Base-by-base conservation (phyloP, 2,888 invertebrate species). In the Ceratothoa steindachneri region DNA sequence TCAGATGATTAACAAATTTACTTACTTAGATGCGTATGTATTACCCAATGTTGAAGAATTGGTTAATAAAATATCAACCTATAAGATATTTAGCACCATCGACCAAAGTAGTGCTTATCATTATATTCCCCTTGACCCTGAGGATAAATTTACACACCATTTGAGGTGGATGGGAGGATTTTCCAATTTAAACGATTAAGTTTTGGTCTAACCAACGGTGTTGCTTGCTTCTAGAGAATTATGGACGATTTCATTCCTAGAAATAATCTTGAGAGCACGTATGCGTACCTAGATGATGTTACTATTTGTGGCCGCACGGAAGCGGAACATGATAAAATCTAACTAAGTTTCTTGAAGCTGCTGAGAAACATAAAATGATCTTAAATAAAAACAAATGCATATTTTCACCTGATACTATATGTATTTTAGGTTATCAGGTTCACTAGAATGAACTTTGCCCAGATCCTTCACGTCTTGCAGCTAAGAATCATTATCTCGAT, bases 161-260 rank as follows among this genome's bases (percentile, higher is more conserved):
- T 73, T 69, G 64, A 73, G n/a, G 73, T 65, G 19, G 1, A n/a
- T n/a, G n/a, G n/a, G n/a, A n/a, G n/a, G n/a, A n/a, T n/a, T n/a
- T n/a, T n/a, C n/a, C n/a, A n/a, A n/a, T n/a, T n/a, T n/a, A n/a
- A n/a, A n/a, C n/a, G n/a, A n/a, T n/a, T n/a, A n/a, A n/a, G n/a
- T n/a, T 73, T 73, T 69, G 68, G 64, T 2, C 69, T 73, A 22
- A 73, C 69, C 2, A 71, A 70, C 51, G 73, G 73, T 12, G 73
- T 65, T 12, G 65, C 73, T 15, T 64, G 69, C 27, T 73, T 73
- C 30, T 66, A 65, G 2, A 1, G 73, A 19, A 65, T 73, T 15
- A 70, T 73, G 69, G 53, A 73, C 24, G 28, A 28, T 1, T 27
- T 73, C 7, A 70, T 70, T 41, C 15, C 65, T 19, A 53, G 66